phyloP scores from a whole-genome alignment of 2,113 vertebrate species.

The Carassius gibelio region DNA sequence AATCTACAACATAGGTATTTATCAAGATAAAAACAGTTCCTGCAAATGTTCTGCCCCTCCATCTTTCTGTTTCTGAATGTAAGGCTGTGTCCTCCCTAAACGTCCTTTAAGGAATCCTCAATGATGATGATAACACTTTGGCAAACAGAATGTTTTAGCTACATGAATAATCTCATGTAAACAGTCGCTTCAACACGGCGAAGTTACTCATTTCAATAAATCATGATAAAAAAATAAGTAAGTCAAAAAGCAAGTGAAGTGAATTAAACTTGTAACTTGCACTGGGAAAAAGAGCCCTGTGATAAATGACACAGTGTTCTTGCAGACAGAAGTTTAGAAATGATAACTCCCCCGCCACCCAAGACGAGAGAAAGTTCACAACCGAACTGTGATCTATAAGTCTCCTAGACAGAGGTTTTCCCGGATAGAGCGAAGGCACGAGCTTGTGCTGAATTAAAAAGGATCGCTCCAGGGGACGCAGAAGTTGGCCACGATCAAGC shows the following conservation, averaged over 20 bases:
- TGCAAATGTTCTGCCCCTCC: no score
- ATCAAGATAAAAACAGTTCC: no score
- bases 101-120: no score
- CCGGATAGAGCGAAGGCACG: conserved; percentile 48
- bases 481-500: conserved; percentile 22
- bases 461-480: conserved; percentile 25
- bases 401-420: conserved; percentile 59
- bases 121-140: neutral
- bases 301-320: conserved; percentile 39
- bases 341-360: conserved; percentile 66
- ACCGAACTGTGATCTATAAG: conserved; percentile 67
- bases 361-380: conserved; percentile 64
- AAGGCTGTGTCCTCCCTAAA: no score
- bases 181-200: neutral
- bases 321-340: conserved; percentile 62
- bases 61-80: no score
- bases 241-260: neutral
- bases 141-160: conserved; percentile 6
- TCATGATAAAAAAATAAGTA: neutral
- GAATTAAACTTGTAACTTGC: conserved; percentile 16
- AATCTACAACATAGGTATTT: no score
- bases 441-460: conserved; percentile 61
- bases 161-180: neutral
- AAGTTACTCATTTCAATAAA: neutral
- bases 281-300: conserved; percentile 18